Conservation (phyloP, 2,797 vertebrate genomes). For the Monodelphis domestica region DNA sequence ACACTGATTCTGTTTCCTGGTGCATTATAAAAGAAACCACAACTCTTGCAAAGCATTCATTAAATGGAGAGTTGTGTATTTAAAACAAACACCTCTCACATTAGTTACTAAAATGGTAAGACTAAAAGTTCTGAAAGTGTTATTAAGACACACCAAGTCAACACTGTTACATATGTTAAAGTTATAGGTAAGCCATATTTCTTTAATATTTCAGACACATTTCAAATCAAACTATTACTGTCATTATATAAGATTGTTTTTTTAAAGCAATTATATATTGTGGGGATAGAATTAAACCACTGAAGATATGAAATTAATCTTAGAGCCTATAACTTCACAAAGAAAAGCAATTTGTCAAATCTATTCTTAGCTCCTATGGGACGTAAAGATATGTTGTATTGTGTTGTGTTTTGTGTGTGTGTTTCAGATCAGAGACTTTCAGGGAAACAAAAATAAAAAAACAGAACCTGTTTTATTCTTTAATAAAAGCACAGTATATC, state of each 20-base stretch:
- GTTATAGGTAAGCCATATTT: not conserved
- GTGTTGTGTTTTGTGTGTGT: not conserved
- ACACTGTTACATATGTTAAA: not conserved
- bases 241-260: not conserved
- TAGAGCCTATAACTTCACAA: not conserved
- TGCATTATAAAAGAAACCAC: not conserved
- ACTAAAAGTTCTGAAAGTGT: not conserved
- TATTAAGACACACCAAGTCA: not conserved
- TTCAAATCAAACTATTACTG: not conserved
- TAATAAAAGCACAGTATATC: not conserved
- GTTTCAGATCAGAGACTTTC: not conserved
- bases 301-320: not conserved
- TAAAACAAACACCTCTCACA: not conserved
- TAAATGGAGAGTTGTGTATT: not conserved
- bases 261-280: not conserved
- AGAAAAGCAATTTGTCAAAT: not conserved
- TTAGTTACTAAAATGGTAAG: not conserved
- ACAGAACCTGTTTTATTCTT: not conserved
- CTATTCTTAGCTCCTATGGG: not conserved
- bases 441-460: not conserved
- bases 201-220: not conserved
- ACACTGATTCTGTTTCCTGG: not conserved
- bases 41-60: not conserved
- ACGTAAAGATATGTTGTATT: not conserved
- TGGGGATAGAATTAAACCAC: not conserved